These are phyloP conservation scores for Gymnothorax javanicus DNA, from an alignment of 2,797 vertebrate genomes.

Conservation along the genomic window DNA sequence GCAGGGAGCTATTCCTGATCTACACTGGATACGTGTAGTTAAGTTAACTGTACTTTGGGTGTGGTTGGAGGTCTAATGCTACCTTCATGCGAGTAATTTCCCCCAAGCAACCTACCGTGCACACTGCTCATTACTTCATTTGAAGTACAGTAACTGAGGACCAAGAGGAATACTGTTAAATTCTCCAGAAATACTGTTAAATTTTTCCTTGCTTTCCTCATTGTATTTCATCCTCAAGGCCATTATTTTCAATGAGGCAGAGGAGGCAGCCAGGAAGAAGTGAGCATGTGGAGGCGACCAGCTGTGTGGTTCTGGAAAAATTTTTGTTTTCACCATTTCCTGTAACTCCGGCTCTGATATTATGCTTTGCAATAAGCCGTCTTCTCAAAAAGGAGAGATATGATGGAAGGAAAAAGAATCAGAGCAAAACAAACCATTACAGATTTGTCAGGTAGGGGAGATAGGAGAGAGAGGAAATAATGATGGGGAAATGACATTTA, in stretches of 20 bases:
- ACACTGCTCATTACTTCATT: not conserved
- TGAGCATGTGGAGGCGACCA: conserved; percentile 20
- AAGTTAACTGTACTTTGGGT: conserved; percentile 12
- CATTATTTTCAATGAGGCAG: conserved; percentile 43
- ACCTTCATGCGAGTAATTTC: not conserved
- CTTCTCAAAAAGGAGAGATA: conserved; percentile 40
- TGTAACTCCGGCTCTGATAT: conserved; percentile 30
- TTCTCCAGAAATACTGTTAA: not conserved
- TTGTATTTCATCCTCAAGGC: conserved; percentile 42
- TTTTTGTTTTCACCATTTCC: conserved; percentile 9
- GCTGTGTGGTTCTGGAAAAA: not conserved
- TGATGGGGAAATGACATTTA: conserved; percentile 49
- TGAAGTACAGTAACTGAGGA: not conserved
- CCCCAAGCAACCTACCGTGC: not conserved
- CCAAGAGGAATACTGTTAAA: not conserved
- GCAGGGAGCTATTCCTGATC: conserved; percentile 44
- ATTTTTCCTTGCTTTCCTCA: conserved; percentile 20
- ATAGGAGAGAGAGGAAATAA: conserved; percentile 39
- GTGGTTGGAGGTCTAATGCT: not conserved
- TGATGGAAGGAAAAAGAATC: conserved; percentile 40
- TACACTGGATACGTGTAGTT: conserved; percentile 27
- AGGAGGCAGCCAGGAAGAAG: conserved; percentile 40
- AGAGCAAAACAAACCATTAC: conserved; percentile 47
- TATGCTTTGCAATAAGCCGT: conserved; percentile 39
- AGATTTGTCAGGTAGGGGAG: conserved; percentile 48